phyloP scores from a whole-genome alignment of 64 coral and sea anemone species.

The Montipora sp. region DNA sequence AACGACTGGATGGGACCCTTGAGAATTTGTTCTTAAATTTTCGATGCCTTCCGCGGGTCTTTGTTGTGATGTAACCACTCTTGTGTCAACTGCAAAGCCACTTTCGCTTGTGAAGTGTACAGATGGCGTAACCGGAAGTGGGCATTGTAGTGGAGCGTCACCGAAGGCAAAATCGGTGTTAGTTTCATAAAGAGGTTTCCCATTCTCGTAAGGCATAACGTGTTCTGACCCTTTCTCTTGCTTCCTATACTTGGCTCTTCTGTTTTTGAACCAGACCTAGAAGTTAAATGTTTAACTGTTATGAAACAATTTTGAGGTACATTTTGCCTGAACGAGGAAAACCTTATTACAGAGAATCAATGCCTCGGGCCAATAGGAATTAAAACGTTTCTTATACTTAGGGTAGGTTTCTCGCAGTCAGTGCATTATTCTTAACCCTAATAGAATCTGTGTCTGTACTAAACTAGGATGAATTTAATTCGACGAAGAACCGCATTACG shows the following conservation, averaged over 20 bases:
- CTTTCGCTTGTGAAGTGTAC: constrained; percentile 6
- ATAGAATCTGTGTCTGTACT: too few relatives aligned
- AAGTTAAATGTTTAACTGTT: not conserved
- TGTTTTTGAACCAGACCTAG: constrained; percentile 77
- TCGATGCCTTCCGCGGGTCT: not conserved
- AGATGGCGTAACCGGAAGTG: constrained; percentile 33
- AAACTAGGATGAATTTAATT: too few relatives aligned
- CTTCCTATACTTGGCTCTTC: constrained; percentile 74
- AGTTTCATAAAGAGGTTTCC: not conserved
- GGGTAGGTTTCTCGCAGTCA: too few relatives aligned
- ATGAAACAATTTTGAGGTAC: not conserved
- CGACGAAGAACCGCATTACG: too few relatives aligned
- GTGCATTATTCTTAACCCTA: too few relatives aligned
- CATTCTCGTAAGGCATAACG: not conserved
- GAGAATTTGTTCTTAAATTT: not conserved
- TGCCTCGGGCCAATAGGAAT: too few relatives aligned
- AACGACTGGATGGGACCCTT: not conserved
- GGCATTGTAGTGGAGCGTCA: not conserved
- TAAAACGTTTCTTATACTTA: too few relatives aligned
- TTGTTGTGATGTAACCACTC: not conserved
- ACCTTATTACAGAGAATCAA: too few relatives aligned
- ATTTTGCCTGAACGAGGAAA: too few relatives aligned
- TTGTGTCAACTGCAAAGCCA: not conserved
- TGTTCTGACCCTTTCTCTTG: constrained; percentile 41
- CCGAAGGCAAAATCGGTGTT: not conserved